These are phyloP conservation scores for Crotalus viridis DNA, from an alignment of 2,113 vertebrate species.

Conservation along the genomic window DNA sequence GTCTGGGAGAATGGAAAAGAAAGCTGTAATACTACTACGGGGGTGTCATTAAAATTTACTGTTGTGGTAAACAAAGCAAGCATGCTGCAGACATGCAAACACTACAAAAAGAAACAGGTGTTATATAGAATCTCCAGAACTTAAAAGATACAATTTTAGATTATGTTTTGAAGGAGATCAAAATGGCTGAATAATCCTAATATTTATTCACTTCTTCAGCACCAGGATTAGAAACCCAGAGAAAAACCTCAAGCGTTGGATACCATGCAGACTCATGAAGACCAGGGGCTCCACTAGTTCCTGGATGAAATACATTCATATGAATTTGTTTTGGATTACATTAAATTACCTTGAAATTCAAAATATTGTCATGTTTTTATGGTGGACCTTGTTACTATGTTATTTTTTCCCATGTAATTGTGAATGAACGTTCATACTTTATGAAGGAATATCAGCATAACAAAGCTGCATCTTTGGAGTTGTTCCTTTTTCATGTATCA, in stretches of 20 bases:
- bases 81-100: not conserved
- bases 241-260: not conserved
- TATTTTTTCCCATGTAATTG: not conserved
- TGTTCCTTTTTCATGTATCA: not conserved
- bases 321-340: not conserved
- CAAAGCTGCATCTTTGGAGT: not conserved
- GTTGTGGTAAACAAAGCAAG: constrained; percentile 1
- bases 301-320: not conserved
- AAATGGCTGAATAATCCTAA: not conserved
- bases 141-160: not conserved
- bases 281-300: not conserved
- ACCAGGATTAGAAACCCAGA: not conserved
- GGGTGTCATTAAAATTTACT: constrained; percentile 15
- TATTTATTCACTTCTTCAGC: not conserved
- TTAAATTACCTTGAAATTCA: not conserved
- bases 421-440: not conserved
- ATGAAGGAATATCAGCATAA: not conserved
- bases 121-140: not conserved
- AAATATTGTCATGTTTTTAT: not conserved
- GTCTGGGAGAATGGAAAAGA: not conserved
- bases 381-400: not conserved
- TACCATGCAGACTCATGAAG: too few species aligned
- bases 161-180: not conserved
- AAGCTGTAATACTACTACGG: not conserved
- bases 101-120: constrained; percentile 6